phyloP scores from a whole-genome alignment of 2,113 vertebrate genomes.

The Callipepla californica region DNA sequence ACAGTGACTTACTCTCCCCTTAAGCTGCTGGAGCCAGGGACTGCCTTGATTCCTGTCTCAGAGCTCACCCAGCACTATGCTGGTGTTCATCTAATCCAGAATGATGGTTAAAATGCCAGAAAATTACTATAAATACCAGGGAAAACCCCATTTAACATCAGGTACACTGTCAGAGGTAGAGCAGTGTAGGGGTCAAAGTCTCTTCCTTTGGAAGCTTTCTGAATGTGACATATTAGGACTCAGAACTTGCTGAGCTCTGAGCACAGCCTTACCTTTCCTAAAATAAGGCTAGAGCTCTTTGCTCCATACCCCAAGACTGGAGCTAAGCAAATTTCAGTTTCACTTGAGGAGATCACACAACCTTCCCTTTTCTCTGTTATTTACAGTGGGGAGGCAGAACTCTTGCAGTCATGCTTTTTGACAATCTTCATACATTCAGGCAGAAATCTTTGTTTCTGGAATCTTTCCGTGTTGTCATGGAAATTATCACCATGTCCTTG shows the following conservation, averaged over 20 bases:
- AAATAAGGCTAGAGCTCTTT: not conserved
- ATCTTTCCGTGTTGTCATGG: slow-evolving; percentile 65
- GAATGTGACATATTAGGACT: not conserved
- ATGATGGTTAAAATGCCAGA: not conserved
- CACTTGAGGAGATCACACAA: not conserved
- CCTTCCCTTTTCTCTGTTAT: not conserved
- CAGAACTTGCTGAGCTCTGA: not conserved
- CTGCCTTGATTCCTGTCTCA: not conserved
- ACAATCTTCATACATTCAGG: slow-evolving; percentile 12
- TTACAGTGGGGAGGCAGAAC: slow-evolving; percentile 14
- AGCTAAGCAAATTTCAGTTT: not conserved
- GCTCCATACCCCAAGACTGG: not conserved
- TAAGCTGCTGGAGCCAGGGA: not conserved
- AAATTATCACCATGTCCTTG: slow-evolving; percentile 63
- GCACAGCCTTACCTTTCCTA: not conserved
- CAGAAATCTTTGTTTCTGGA: slow-evolving; percentile 59
- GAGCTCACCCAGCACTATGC: rapidly evolving
- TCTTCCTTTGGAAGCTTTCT: not conserved
- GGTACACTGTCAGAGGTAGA: not conserved
- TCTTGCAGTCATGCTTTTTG: slow-evolving; percentile 36
- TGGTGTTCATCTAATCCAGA: not conserved
- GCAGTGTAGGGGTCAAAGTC: not conserved
- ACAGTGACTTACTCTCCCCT: not conserved
- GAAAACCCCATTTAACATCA: rapidly evolving
- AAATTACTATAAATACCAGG: not conserved